Evolutionary conservation across 2,113 vertebrate genomes (phyloP).

Genomic region (Rhinichthys klamathensis): DNA sequence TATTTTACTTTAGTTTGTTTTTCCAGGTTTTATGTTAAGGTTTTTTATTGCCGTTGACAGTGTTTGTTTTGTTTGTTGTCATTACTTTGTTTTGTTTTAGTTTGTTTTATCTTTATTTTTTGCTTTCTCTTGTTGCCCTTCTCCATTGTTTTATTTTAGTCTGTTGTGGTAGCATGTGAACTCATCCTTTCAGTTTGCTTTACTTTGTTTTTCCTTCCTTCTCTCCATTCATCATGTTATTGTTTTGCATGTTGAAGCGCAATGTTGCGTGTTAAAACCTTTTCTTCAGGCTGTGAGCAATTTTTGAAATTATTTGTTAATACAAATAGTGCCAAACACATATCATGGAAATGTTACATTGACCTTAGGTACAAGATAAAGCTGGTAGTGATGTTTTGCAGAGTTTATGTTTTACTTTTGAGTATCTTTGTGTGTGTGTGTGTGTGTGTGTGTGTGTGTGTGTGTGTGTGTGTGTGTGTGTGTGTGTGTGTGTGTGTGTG

Average conservation of each 20-base stretch:
- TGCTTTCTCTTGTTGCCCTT: background rate
- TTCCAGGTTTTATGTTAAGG: background rate
- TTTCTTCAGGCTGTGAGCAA: background rate
- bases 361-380: background rate
- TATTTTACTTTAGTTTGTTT: background rate
- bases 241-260: background rate
- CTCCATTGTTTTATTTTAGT: background rate
- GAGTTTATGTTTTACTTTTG: background rate
- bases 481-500: background rate
- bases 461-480: background rate
- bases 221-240: background rate
- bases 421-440: conserved; percentile 41
- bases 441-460: background rate
- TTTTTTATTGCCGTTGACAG: background rate
- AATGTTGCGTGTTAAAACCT: background rate
- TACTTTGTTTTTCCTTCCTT: background rate
- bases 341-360: conserved; percentile 6
- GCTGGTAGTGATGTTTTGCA: background rate
- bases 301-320: background rate
- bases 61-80: background rate
- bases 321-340: background rate
- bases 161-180: background rate
- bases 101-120: background rate
- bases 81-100: background rate
- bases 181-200: background rate